phyloP scores from a whole-genome alignment of 2,113 vertebrate genomes.

The Ciconia maguari region DNA sequence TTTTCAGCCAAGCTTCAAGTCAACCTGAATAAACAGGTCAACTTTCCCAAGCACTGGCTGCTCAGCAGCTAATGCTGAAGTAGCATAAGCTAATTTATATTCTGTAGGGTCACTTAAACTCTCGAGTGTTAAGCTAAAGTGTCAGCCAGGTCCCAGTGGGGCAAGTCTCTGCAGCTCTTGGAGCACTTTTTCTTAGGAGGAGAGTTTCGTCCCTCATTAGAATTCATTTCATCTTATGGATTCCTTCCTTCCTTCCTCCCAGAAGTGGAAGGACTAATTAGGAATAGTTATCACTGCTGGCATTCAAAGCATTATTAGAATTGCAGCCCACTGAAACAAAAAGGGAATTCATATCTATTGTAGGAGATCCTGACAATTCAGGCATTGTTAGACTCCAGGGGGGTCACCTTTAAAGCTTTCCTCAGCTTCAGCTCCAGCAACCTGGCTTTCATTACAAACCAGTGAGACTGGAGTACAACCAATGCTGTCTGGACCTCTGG shows the following conservation, averaged over 20 bases:
- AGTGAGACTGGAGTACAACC: neutral
- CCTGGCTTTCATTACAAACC: neutral
- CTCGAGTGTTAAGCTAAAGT: neutral
- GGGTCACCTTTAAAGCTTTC: neutral
- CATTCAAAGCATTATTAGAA: neutral
- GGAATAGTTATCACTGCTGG: neutral
- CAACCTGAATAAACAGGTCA: constrained; percentile 16
- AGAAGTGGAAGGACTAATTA: constrained; percentile 26
- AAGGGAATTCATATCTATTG: neutral
- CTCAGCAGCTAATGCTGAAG: neutral
- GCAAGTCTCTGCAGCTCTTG: neutral
- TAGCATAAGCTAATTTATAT: constrained; percentile 34
- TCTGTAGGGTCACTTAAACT: constrained; percentile 36
- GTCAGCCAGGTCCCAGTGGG: constrained; percentile 23
- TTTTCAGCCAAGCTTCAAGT: neutral
- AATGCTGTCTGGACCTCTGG: neutral
- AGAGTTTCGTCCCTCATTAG: neutral
- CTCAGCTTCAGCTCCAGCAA: neutral
- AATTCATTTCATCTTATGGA: neutral
- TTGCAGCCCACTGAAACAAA: neutral
- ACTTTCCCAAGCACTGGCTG: neutral
- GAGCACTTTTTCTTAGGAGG: neutral
- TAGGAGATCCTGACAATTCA: neutral
- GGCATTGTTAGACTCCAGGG: neutral
- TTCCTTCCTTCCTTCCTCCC: neutral